These are phyloP conservation scores for Papilio protenor DNA, from an alignment of 2,888 invertebrate species.

Conservation along the genomic window DNA sequence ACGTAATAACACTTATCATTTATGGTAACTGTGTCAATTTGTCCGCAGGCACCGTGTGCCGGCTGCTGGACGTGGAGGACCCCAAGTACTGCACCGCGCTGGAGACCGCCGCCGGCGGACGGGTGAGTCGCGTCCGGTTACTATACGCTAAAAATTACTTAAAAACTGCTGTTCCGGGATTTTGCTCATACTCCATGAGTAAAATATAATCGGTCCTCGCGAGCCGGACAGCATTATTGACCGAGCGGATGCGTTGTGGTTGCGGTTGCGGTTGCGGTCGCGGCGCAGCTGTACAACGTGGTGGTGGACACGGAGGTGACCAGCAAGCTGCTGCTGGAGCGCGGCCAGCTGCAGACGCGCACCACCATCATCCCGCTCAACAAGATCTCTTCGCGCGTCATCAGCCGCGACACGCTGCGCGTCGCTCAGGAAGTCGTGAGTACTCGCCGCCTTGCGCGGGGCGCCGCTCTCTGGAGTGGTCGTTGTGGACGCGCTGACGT, in stretches of 20 bases:
- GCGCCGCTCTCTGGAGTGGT: neutral
- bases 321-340: slow-evolving; percentile 92
- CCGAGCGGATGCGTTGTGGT: no score
- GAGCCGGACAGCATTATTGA: neutral
- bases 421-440: slow-evolving; percentile 89
- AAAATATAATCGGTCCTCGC: neutral
- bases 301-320: slow-evolving; percentile 94
- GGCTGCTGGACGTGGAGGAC: slow-evolving; percentile 90
- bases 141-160: slow-evolving; percentile 39
- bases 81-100: slow-evolving; percentile 89
- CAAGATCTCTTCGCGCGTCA: slow-evolving; percentile 88
- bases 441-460: slow-evolving; percentile 40
- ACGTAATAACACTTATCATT: no score
- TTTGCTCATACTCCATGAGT: no score
- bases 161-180: neutral
- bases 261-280: no score
- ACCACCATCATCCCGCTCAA: slow-evolving; percentile 96
- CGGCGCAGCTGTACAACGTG: slow-evolving; percentile 91
- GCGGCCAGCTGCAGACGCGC: slow-evolving; percentile 90
- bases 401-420: slow-evolving; percentile 85
- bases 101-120: slow-evolving; percentile 93
- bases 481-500: neutral
- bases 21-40: neutral
- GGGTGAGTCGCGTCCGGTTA: slow-evolving; percentile 82
- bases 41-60: slow-evolving; percentile 89